Evolutionary conservation across 2,113 vertebrate genomes (phyloP).

Genomic region (Syngnathoides biaculeatus): DNA sequence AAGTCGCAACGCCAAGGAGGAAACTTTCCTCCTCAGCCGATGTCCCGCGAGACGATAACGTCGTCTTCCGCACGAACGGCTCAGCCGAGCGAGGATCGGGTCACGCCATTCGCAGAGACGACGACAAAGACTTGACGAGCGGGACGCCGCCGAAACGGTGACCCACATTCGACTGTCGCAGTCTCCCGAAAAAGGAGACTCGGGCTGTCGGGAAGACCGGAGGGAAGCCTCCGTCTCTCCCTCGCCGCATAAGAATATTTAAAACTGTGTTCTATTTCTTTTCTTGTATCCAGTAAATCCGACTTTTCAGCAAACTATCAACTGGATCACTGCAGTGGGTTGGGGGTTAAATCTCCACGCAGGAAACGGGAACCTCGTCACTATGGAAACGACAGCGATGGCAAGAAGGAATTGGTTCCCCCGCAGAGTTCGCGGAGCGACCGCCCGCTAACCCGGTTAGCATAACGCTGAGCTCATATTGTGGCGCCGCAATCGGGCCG

Average conservation of each 20-base stretch:
- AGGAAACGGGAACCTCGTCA: constrained; percentile 24
- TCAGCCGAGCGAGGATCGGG: constrained; percentile 17
- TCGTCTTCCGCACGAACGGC: constrained; percentile 57
- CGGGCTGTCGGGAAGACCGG: neutral
- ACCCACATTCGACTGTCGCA: constrained; percentile 42
- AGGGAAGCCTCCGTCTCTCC: neutral
- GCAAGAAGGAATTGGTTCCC: no score
- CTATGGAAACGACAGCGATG: constrained; percentile 48
- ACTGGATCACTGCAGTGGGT: neutral
- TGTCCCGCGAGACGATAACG: constrained; percentile 28
- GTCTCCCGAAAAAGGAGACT: constrained; percentile 4
- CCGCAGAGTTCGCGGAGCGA: constrained; percentile 32
- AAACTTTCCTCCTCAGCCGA: constrained; percentile 9
- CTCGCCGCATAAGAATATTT: neutral
- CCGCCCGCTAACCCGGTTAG: constrained; percentile 36
- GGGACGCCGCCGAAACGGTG: constrained; percentile 8
- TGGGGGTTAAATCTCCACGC: constrained; percentile 14
- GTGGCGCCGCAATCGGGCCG: neutral
- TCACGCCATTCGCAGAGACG: neutral
- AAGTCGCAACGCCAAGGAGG: neutral
- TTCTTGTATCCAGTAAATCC: constrained; percentile 18
- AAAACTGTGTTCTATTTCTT: neutral
- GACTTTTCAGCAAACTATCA: neutral
- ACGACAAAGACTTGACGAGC: neutral
- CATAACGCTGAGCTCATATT: constrained; percentile 17